These are phyloP conservation scores for Exaiptasia diaphana DNA, from an alignment of 64 coral and sea anemone species.

Conservation along the genomic window DNA sequence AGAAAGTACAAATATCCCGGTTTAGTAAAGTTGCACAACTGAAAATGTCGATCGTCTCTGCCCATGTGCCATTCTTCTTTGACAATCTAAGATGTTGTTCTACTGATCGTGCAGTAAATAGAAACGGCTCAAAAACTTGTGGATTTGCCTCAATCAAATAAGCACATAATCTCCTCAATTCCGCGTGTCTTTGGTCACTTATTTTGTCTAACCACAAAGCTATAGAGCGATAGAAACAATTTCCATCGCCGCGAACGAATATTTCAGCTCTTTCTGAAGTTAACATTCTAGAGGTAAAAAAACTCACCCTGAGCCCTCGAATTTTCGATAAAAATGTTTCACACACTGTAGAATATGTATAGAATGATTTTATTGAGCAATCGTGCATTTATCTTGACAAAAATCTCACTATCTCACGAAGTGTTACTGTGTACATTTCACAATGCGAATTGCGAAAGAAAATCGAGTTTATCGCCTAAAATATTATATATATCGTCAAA, in stretches of 20 bases:
- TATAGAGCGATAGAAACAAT: slow-evolving; percentile 59
- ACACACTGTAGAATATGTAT: no score
- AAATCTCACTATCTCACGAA: no score
- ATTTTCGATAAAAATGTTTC: no score
- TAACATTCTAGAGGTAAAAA: no score
- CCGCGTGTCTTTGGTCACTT: slow-evolving; percentile 35
- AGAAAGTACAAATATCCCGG: slow-evolving; percentile 27
- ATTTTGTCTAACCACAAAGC: slow-evolving; percentile 42
- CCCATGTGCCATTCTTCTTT: slow-evolving; percentile 11
- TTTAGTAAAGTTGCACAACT: slow-evolving; percentile 43
- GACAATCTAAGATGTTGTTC: slow-evolving; percentile 19
- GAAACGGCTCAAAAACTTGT: slow-evolving; percentile 3
- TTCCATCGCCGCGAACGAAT: slow-evolving; percentile 45
- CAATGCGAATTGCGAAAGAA: no score
- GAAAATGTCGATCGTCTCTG: slow-evolving; percentile 51
- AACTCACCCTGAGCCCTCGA: no score
- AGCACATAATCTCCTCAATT: background rate
- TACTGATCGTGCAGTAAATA: background rate
- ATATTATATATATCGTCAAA: no score
- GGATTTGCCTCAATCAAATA: slow-evolving; percentile 24
- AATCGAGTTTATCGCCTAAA: no score
- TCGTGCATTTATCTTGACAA: no score
- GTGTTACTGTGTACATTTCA: no score
- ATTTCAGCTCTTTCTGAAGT: background rate
- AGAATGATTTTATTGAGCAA: no score